Evolutionary conservation across 1,140 invertebrate species (phyloP).

Genomic region (Drosophila watanabei): DNA sequence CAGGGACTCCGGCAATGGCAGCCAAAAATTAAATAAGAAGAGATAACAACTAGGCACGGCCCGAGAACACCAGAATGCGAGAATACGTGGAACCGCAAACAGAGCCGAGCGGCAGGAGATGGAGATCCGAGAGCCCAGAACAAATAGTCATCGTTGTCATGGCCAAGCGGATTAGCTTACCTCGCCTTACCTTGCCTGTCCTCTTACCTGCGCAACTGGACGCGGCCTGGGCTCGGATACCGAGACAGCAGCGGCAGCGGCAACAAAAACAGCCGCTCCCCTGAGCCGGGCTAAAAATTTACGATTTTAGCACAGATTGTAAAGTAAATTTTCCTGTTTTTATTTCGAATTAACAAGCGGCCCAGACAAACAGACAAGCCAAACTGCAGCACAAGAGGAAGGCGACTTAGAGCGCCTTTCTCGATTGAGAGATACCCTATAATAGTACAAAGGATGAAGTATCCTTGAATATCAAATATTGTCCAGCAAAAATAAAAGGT

Average conservation of each 20-base stretch:
- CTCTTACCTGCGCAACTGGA: slow-evolving; percentile 44
- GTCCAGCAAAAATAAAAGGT: too few species aligned
- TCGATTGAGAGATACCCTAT: slow-evolving; percentile 9
- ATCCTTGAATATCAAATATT: background rate
- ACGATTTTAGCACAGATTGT: slow-evolving; percentile 83
- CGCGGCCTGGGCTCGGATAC: background rate
- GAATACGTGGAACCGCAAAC: slow-evolving; percentile 74
- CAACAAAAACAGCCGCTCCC: slow-evolving; percentile 57
- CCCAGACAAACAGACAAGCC: slow-evolving; percentile 58
- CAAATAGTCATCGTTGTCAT: slow-evolving; percentile 70
- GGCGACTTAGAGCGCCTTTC: background rate
- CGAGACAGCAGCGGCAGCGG: slow-evolving; percentile 5
- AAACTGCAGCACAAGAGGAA: slow-evolving; percentile 19
- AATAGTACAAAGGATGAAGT: background rate
- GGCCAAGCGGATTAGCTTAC: slow-evolving; percentile 75
- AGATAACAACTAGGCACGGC: slow-evolving; percentile 78
- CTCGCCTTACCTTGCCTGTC: slow-evolving; percentile 24
- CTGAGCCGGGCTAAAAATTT: slow-evolving; percentile 74
- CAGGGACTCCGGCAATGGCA: slow-evolving; percentile 53
- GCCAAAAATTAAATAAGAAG: slow-evolving; percentile 82
- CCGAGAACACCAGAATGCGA: slow-evolving; percentile 23
- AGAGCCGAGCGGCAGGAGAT: slow-evolving; percentile 37
- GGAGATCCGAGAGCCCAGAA: slow-evolving; percentile 52
- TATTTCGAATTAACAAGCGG: slow-evolving; percentile 80
- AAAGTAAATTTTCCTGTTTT: slow-evolving; percentile 84